Evolutionary conservation across 2,797 vertebrate species (phyloP), one percentile per base, ranked within the genome.

Genomic region (Cyclopterus lumpus): DNA sequence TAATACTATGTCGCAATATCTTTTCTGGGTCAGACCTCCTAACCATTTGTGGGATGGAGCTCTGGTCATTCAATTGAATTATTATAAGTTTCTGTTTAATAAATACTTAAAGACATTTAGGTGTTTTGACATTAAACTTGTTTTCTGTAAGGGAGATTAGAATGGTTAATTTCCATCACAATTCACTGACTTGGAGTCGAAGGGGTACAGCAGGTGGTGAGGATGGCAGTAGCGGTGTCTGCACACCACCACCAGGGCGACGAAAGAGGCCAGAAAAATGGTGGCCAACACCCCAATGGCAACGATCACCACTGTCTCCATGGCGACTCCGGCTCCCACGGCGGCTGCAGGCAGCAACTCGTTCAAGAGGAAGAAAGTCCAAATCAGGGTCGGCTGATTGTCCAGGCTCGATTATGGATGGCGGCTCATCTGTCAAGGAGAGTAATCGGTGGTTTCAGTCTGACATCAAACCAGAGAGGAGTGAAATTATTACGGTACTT

Each of bases 271-370:
- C 95, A 99, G 94, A 90, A 99, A 99, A 83, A 99, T 97, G 89
- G 97, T 97, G 86, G 97, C 97, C 92, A 99, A 86, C 78, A 99
- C 97, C 11, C 97, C 96, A 0, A 99, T 99, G 88, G 97, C 98
- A 73, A 99, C 96, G 0, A 99, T 99, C 93, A 99, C 98, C 82
- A 99, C 98, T 0, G 97, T 98, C 94, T 99, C 98, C 98, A 99
- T 99, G 93, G 87, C 74, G 59, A 90, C 46, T 32, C 57, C 64
- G 53, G 74, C 80, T 81, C 67, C 80, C 69, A 26, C 73, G 49
- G 70, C 16, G 59, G 51, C 86, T 59, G 70, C 77, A 65, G 68
- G 62, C 44, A 44, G 85, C 73, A 30, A 80, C 79, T 75, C 10
- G 79, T 53, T 61, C 5, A 7, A 72, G 55, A 68, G 44, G 60